phyloP scores from a whole-genome alignment of 2,888 invertebrate species.

The Pterostichus madidus region DNA sequence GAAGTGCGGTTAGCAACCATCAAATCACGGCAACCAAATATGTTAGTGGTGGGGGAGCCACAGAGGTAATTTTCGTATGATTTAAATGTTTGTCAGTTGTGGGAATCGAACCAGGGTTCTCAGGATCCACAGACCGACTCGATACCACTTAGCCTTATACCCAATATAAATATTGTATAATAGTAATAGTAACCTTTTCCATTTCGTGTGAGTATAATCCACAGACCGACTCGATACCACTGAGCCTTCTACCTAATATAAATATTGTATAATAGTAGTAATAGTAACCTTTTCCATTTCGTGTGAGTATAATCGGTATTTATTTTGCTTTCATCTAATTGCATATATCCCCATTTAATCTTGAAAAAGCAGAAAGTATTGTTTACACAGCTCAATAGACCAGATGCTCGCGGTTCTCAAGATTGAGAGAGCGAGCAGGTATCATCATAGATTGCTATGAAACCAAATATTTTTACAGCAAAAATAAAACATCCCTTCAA shows the following conservation, averaged over 20 bases:
- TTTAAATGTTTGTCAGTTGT: too few species aligned
- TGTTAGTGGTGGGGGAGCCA: too few species aligned
- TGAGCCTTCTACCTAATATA: too few species aligned
- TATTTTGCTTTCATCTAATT: slow-evolving; percentile 61
- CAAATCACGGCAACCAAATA: too few species aligned
- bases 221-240: too few species aligned
- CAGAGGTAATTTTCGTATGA: too few species aligned
- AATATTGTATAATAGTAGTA: too few species aligned
- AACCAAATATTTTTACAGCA: slow-evolving; percentile 66
- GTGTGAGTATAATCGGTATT: slow-evolving; percentile 1
- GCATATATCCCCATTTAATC: slow-evolving; percentile 59
- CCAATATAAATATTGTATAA: too few species aligned
- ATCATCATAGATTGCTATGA: slow-evolving; percentile 62
- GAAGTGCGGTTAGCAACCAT: too few species aligned
- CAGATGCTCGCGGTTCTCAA: slow-evolving; percentile 40
- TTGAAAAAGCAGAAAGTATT: slow-evolving; percentile 56
- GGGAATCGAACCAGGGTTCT: too few species aligned
- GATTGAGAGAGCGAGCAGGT: slow-evolving; percentile 39
- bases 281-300: neutral
- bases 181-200: neutral
- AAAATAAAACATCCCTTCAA: slow-evolving; percentile 59
- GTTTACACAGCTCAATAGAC: slow-evolving; percentile 45
- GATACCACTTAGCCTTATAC: too few species aligned
- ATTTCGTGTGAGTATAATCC: neutral
- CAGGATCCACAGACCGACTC: too few species aligned